Percentiles rank a stretch among this genome's conserved stretches.
These are phyloP conservation scores for Tursiops truncatus DNA, from an alignment of 2,113 vertebrate genomes.

Conservation along the genomic window DNA sequence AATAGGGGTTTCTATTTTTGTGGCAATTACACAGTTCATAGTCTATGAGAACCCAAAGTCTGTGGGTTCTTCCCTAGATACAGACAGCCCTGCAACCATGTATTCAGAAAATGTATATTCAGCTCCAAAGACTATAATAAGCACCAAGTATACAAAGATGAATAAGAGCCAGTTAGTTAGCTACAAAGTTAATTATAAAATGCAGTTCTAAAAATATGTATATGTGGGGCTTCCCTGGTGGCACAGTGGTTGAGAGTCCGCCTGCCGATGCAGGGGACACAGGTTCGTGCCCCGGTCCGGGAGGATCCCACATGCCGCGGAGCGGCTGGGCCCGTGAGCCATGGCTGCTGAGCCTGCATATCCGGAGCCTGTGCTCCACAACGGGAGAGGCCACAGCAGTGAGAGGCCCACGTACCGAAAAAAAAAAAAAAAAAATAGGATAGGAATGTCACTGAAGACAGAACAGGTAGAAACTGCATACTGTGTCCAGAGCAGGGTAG, in stretches of 20 bases:
- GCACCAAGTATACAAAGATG: not conserved
- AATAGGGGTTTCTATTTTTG: not conserved
- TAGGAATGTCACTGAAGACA: not conserved
- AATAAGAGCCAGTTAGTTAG: not conserved
- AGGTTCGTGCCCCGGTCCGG: no score
- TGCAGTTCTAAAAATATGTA: not conserved
- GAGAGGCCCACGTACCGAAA: no score
- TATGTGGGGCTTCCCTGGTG: not conserved
- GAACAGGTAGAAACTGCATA: not conserved
- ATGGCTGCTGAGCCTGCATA: accelerated
- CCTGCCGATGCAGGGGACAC: no score
- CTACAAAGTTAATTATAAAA: not conserved
- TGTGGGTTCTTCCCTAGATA: not conserved
- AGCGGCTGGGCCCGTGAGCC: no score
- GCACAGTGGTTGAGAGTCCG: no score
- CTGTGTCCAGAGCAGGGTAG: not conserved
- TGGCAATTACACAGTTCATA: not conserved
- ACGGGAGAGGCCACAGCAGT: no score
- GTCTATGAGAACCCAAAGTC: not conserved
- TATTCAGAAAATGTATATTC: not conserved
- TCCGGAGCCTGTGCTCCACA: no score
- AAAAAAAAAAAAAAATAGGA: not conserved
- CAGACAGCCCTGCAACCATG: not conserved
- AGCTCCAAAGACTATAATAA: not conserved
- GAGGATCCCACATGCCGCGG: no score